Evolutionary conservation across 2,888 invertebrate species (phyloP), one percentile per base, ranked within the genome.

Genomic region (Habrosyne pyritoides): DNA sequence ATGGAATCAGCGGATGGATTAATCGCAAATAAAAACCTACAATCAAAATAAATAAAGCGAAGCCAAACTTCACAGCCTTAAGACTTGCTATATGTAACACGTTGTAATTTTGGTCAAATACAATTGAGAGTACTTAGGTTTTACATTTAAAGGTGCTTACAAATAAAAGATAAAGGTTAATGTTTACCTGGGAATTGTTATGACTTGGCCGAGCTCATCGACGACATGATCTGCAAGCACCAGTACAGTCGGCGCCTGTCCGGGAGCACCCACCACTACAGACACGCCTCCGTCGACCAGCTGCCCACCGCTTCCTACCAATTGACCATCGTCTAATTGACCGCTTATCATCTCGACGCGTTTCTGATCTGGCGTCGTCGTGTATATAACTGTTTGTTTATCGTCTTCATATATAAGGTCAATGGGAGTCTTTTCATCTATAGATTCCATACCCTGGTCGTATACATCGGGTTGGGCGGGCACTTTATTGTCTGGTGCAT

Each of bases 371-470:
- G 95, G 95, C 10, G 95, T 94, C 59, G 96, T 95, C 53, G 96
- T 96, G 75, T 97, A 97, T 82, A 96, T 96, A 59, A 97, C 96
- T 2, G 96, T 96, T 82, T 97, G 96, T 79, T 96, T 96, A 50
- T 96, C 96, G 75, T 96, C 96, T 79, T 96, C 96, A 86, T 96
- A 97, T 75, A 97, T 97, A 74, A 97, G 91, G 84, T 97, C 96
- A 81, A 96, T 96, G 69, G 96, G 96, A 53, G 93, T 95, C 78
- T 95, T 95, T 83, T 95, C 94, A 73, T 95, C 95, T 28, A 93
- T 88, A 14, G 89, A 87, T 66, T 91, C 87, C 93, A 93, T 87
- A 64, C 90, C 89, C 69, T 90, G 89, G 64, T 93, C 87, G 76
- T 91, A 83, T 30, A 93, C 90, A 59, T 92, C 91, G 10, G 93